Evolutionary conservation across 2,797 vertebrate genomes (phyloP), one percentile per base, ranked within the genome.

Genomic region (Cuniculus paca): DNA sequence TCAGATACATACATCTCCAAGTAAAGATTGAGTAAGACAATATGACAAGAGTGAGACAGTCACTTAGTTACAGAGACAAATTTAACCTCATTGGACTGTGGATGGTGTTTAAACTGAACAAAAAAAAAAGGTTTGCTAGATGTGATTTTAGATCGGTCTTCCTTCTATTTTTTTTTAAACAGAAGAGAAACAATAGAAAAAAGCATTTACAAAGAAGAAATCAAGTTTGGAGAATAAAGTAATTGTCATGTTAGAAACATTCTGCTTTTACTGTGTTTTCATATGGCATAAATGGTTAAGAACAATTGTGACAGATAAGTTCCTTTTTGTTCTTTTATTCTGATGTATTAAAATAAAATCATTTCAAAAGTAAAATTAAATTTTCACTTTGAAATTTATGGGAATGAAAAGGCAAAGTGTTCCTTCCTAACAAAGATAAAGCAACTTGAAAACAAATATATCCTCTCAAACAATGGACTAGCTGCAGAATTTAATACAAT

Each of bases 381-480:
- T 81, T 80, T 91, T 78, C 22, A 85, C 63, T 83, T 50, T 54
- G 16, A 74, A 87, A 83, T 90, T 50, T 78, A 81, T 65, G 22
- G 20, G n/a, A 26, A 91, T 50, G 2, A 48, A 80, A 94, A 72
- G 17, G 9, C 42, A 90, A 42, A 65, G 26, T 1, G 60, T 72
- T 94, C 28, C 34, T 89, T 70, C 52, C 24, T 52, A 91, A 85
- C 20, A 85, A 68, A 60, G 31, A 72, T 31, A 84, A 90, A 88
- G 74, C 92, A 81, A 68, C 72, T 85, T 97, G 68, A 87, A 96
- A 97, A 65, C n/a, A 92, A 95, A 84, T 42, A 58, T 1, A 75
- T 83, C 12, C 50, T 75, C 61, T 93, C 31, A 95, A 31, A 58
- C 63, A 88, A 70, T 89, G 75, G 95, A 50, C 9, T 60, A 77